phyloP scores from a whole-genome alignment of 1,140 invertebrate species.

The Atta texana region DNA sequence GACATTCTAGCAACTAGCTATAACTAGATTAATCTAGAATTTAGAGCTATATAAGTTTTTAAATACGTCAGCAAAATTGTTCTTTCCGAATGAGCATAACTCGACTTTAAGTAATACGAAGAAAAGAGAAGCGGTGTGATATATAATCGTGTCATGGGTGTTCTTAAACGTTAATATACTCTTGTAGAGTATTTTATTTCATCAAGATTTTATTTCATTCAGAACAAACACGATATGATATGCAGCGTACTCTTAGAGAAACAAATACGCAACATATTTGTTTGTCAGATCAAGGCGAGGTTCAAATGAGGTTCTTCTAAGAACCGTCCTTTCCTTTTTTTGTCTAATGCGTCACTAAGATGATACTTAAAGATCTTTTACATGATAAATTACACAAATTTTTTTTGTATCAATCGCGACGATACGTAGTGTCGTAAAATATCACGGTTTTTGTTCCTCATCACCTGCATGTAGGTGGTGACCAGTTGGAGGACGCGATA shows the following conservation, averaged over 20 bases:
- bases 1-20: too few relatives aligned
- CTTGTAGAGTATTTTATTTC: not conserved
- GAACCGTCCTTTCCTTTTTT: constrained; percentile 20
- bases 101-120: not conserved
- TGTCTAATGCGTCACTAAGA: constrained; percentile 51
- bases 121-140: not conserved
- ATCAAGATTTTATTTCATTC: not conserved
- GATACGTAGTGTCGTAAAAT: constrained; percentile 37
- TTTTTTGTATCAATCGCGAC: constrained; percentile 65
- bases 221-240: constrained; percentile 6
- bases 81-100: not conserved
- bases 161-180: not conserved
- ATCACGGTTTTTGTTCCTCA: constrained; percentile 64
- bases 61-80: too few relatives aligned
- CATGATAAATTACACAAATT: constrained; percentile 72
- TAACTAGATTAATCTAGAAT: too few relatives aligned
- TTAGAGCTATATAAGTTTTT: too few relatives aligned
- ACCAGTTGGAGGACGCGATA: constrained; percentile 10
- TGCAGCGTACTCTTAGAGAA: not conserved
- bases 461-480: constrained; percentile 62
- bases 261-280: constrained; percentile 44
- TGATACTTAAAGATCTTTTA: constrained; percentile 58
- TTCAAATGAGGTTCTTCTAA: constrained; percentile 44
- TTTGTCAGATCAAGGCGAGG: constrained; percentile 19
- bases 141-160: not conserved